Conservation (phyloP, 2,888 invertebrate genomes). For the Lasioglossum leucozonium region DNA sequence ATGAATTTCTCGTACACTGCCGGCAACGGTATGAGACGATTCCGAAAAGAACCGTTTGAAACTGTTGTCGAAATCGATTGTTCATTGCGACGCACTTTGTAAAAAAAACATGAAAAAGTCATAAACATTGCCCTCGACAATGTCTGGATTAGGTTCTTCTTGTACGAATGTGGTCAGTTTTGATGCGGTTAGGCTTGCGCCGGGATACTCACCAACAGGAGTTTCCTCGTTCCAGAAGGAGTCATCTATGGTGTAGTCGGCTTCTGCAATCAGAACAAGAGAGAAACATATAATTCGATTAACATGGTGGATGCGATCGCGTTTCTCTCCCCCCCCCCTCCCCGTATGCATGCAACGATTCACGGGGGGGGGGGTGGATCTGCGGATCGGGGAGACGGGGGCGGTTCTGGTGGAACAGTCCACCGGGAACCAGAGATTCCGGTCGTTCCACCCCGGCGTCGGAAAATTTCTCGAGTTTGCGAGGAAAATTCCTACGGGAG, state of each 20-base stretch:
- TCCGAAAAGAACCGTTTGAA: background rate
- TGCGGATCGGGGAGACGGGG: background rate
- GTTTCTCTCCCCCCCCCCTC: background rate
- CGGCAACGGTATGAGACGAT: background rate
- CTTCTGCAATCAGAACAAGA: constrained; percentile 87
- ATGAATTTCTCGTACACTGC: background rate
- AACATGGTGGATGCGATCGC: background rate
- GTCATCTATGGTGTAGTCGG: constrained; percentile 96
- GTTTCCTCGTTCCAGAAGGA: constrained; percentile 97
- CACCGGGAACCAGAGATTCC: background rate
- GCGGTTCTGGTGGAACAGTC: background rate
- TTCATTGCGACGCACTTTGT: no score
- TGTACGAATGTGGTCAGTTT: no score
- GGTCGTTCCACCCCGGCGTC: background rate
- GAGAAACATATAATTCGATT: constrained; percentile 1
- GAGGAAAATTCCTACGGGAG: constrained; percentile 36
- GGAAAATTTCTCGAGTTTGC: constrained; percentile 30
- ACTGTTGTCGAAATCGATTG: no score
- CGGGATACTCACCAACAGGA: constrained; percentile 91
- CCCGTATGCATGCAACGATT: background rate
- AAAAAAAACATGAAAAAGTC: no score
- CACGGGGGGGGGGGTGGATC: background rate
- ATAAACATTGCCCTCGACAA: no score
- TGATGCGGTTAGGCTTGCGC: background rate
- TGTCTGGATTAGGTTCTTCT: no score